These are phyloP conservation scores for Pachydiplax longipennis DNA, from an alignment of 2,888 invertebrate genomes.

Conservation along the genomic window DNA sequence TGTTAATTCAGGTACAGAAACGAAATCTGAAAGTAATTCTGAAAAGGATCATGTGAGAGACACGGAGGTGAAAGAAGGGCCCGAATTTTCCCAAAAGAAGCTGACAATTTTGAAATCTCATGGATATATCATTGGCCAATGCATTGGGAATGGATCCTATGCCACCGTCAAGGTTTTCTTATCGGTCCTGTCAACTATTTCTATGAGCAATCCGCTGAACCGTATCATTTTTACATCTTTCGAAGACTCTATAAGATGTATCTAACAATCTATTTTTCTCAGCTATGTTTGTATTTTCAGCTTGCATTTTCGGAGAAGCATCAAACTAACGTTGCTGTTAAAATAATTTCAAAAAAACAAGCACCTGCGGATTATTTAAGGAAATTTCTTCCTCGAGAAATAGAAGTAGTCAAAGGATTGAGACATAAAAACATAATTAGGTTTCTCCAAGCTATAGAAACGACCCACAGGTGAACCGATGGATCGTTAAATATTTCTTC, in stretches of 20 bases:
- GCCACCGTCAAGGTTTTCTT: constrained; percentile 75
- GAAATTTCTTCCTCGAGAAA: constrained; percentile 82
- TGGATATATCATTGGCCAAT: constrained; percentile 77
- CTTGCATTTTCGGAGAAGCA: constrained; percentile 78
- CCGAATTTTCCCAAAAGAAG: constrained; percentile 50
- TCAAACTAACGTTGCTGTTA: constrained; percentile 78
- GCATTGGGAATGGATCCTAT: constrained; percentile 83
- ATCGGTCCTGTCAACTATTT: neutral
- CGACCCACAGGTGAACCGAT: constrained; percentile 73
- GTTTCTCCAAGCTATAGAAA: constrained; percentile 84
- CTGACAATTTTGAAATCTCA: constrained; percentile 78
- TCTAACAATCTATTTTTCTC: too few relatives aligned
- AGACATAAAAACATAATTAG: constrained; percentile 81
- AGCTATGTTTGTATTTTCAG: constrained; percentile 57
- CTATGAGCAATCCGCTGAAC: neutral
- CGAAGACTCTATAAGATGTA: neutral
- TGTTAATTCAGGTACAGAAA: too few relatives aligned
- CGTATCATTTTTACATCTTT: neutral
- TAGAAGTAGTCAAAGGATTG: constrained; percentile 81
- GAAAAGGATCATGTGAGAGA: neutral
- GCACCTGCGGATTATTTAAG: constrained; percentile 81
- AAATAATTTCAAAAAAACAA: constrained; percentile 83
- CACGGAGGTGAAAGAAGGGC: neutral
- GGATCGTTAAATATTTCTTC: neutral
- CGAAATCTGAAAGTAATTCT: too few relatives aligned